Conservation (phyloP, 2,113 vertebrate species). For the Atrichornis clamosus region DNA sequence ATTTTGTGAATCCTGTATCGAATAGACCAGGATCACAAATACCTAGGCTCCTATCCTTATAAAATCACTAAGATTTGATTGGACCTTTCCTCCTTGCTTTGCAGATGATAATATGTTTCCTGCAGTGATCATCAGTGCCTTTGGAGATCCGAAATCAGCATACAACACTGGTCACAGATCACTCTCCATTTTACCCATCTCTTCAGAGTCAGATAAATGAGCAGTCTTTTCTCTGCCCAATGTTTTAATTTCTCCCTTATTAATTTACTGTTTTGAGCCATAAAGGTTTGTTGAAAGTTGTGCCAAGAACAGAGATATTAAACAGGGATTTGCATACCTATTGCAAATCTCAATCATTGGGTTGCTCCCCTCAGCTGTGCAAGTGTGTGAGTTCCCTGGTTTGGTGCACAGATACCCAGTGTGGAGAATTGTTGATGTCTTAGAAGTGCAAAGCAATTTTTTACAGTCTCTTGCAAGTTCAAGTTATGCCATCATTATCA, state of each 20-base stretch:
- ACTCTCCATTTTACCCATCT: background rate
- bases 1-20: background rate
- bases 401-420: background rate
- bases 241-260: background rate
- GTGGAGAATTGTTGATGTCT: background rate
- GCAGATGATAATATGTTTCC: background rate
- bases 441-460: background rate
- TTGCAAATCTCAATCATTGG: background rate
- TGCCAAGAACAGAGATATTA: background rate
- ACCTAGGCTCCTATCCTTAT: background rate
- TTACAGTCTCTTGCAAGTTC: background rate
- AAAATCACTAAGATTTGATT: background rate
- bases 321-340: background rate
- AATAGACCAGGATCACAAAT: background rate
- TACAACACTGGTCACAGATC: accelerated
- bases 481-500: background rate
- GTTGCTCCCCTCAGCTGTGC: background rate
- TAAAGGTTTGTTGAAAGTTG: background rate
- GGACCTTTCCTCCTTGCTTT: background rate
- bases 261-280: background rate
- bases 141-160: background rate
- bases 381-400: background rate
- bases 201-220: background rate
- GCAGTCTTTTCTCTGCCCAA: background rate
- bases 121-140: background rate